phyloP scores from a whole-genome alignment of 1,140 invertebrate genomes.

The Polyergus mexicanus region DNA sequence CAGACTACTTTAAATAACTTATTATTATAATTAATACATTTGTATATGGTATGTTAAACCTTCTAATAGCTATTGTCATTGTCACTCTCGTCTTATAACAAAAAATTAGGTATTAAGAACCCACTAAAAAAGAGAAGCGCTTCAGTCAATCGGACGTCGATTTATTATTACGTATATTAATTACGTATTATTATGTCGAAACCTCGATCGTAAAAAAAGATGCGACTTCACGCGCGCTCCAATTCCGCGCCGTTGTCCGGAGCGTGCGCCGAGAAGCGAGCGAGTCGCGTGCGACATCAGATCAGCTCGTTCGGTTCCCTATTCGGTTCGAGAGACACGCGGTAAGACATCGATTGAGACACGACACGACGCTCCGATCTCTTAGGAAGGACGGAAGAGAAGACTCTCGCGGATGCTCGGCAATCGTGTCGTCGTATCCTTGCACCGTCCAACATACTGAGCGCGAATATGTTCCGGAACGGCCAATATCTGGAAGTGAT shows the following conservation, averaged over 20 bases:
- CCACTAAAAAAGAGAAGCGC: no score
- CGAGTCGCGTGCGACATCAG: constrained; percentile 19
- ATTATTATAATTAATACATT: background rate
- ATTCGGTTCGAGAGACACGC: background rate
- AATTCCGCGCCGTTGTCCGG: constrained; percentile 12
- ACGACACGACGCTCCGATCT: background rate
- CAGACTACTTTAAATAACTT: no score
- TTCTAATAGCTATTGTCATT: background rate
- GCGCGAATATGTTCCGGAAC: constrained; percentile 74
- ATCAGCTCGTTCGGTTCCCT: background rate
- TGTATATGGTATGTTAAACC: background rate
- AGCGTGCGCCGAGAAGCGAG: constrained; percentile 14
- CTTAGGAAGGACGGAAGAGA: background rate
- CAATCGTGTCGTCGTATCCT: background rate
- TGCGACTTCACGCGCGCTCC: constrained; percentile 4
- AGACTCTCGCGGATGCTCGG: background rate
- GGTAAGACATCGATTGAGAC: background rate
- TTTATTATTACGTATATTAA: background rate
- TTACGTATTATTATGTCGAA: background rate
- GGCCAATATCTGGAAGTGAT: constrained; percentile 79
- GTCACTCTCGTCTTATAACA: background rate
- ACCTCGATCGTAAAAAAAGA: constrained; percentile 1
- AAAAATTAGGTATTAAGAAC: background rate
- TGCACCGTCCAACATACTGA: background rate
- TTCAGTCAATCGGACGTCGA: no score